Evolutionary conservation across 2,888 invertebrate species (phyloP), one percentile per base, ranked within the genome.

Genomic region (Himalopsyche japonica): DNA sequence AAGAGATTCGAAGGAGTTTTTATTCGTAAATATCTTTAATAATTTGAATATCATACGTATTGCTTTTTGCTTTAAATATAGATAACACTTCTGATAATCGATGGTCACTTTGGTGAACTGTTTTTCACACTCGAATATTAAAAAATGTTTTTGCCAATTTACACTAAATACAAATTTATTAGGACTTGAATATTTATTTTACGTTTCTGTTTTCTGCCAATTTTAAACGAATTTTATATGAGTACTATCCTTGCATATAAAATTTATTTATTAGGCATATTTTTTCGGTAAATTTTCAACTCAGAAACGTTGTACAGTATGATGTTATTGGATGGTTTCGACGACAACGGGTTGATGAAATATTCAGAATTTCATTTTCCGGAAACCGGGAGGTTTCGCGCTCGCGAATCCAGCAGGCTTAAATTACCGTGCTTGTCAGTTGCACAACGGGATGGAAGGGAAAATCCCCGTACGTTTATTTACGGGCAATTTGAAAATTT

Each of bases 401-500:
- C 70, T 30, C 70, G 27, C 70, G 70, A 12, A 27, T 70, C 70
- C 30, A 27, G 70, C 70, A 10, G 70, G 70, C 15, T 70, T 70
- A 57, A 80, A 57, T 80, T 80, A 79, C 48, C 70, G 80, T 20
- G 49, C 80, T 30, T 37, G 80, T 80, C 80, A 80, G 80, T 80
- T 80, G 80, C 80, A 80, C 80, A 32, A 70, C 70, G 70, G 27
- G 70, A 27, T 27, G 70, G 27, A 70, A 57, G 57, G 15, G 8
- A 30, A 57, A 57, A 43, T 30, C 57, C 80, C 80, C 80, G 80
- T 24, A 37, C 80, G 80, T 57, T 80, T 80, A 57, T 80, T 80
- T 80, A 80, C 49, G 80, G 57, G 57, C 80, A 80, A 57, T 80
- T 80, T 57, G 57, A 80, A 80, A 37, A 80, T 80, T 80, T 57